phyloP scores from a whole-genome alignment of 2,113 vertebrate genomes.

The Nematolebias whitei region DNA sequence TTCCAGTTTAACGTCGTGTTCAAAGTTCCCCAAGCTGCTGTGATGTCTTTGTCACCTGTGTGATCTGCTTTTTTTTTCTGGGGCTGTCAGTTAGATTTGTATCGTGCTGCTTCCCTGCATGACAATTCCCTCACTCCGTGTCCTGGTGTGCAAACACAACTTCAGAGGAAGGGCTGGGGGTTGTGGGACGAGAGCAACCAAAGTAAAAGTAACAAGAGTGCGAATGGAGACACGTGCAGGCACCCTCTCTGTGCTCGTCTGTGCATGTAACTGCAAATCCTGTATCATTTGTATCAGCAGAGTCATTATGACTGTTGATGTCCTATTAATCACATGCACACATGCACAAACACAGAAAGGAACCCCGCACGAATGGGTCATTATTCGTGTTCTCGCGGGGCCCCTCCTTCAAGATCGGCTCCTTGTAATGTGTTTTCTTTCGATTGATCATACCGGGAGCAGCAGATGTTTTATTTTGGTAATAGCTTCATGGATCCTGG shows the following conservation, averaged over 20 bases:
- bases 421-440: slow-evolving; percentile 51
- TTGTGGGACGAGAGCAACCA: slow-evolving; percentile 24
- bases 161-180: slow-evolving; percentile 36
- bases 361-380: background rate
- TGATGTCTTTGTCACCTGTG: slow-evolving; percentile 59
- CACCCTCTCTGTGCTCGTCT: background rate
- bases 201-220: background rate
- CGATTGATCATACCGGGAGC: slow-evolving; percentile 50
- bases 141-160: slow-evolving; percentile 46
- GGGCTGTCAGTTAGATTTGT: slow-evolving; percentile 79
- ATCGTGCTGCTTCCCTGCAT: slow-evolving; percentile 70
- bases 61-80: slow-evolving; percentile 55
- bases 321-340: slow-evolving; percentile 53
- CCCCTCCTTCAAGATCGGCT: slow-evolving; percentile 37
- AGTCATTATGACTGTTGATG: slow-evolving; percentile 43
- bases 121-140: slow-evolving; percentile 67
- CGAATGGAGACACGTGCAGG: background rate
- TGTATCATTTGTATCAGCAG: slow-evolving; percentile 25
- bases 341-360: slow-evolving; percentile 28
- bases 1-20: slow-evolving; percentile 57
- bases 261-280: slow-evolving; percentile 4
- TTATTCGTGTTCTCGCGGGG: slow-evolving; percentile 43
- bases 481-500: slow-evolving; percentile 29
- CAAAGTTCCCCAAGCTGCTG: slow-evolving; percentile 63
- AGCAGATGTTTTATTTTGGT: slow-evolving; percentile 65